Conservation (phyloP, 1,140 invertebrate species). For the Bilobella aurantiaca region DNA sequence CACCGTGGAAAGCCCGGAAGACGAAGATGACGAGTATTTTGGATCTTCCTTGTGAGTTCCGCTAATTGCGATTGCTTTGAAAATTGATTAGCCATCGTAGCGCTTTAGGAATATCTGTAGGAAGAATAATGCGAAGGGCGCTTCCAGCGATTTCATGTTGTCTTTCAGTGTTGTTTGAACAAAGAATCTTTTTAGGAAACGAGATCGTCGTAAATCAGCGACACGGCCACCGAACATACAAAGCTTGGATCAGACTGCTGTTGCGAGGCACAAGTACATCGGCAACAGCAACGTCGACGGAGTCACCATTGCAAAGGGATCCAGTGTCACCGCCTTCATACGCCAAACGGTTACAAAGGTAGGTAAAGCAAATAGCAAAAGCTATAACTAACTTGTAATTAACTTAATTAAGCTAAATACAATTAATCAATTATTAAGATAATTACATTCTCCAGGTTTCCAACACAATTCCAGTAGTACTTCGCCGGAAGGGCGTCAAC, state of each 20-base stretch:
- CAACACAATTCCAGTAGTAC: conserved; percentile 41
- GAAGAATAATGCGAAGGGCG: no score
- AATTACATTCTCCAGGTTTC: conserved; percentile 39
- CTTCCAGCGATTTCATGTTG: neutral
- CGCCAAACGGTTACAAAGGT: neutral
- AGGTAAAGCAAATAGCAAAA: neutral
- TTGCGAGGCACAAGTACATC: neutral
- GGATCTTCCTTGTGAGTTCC: neutral
- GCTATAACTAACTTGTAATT: neutral
- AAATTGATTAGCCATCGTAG: no score
- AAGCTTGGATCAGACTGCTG: neutral
- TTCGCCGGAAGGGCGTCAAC: conserved; percentile 49
- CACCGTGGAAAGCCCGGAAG: neutral
- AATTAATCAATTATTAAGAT: neutral
- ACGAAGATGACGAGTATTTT: conserved; percentile 12
- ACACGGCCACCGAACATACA: neutral
- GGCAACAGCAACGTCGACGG: neutral
- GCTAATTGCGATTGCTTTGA: no score
- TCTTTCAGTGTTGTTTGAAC: neutral
- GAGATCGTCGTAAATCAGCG: neutral
- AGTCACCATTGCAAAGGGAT: conserved; percentile 3
- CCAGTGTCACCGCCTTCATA: conserved; percentile 10
- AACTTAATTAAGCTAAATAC: neutral
- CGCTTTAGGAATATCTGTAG: no score
- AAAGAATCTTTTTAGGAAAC: neutral